These are phyloP conservation scores for Temnothorax nylanderi DNA, from an alignment of 1,140 invertebrate species.

Conservation along the genomic window DNA sequence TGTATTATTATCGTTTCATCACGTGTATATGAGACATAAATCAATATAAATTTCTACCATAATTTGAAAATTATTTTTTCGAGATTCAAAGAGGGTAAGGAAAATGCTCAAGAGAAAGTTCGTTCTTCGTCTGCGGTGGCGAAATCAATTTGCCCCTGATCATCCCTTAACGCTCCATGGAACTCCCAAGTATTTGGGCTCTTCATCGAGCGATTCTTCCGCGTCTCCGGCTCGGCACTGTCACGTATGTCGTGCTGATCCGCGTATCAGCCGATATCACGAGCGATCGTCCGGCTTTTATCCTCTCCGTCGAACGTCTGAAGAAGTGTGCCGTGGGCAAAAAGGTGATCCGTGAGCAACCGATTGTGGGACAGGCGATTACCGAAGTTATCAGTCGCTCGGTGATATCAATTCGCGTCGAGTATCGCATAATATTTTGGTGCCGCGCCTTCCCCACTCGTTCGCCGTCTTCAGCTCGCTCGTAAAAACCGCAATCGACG, in stretches of 20 bases:
- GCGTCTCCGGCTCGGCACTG: neutral
- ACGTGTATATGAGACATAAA: neutral
- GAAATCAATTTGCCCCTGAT: neutral
- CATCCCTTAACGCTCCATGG: neutral
- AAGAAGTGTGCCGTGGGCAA: slow-evolving; percentile 78
- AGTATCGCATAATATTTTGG: slow-evolving; percentile 46
- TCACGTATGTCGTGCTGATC: slow-evolving; percentile 54
- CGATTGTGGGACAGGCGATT: slow-evolving; percentile 63
- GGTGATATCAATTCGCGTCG: slow-evolving; percentile 65
- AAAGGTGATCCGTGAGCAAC: slow-evolving; percentile 56
- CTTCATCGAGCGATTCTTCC: slow-evolving; percentile 18
- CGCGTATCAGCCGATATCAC: slow-evolving; percentile 32
- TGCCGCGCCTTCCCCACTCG: slow-evolving; percentile 8
- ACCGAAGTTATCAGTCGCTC: slow-evolving; percentile 75
- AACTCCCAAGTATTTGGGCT: slow-evolving; percentile 14
- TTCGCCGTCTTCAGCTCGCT: neutral
- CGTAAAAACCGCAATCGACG: slow-evolving; percentile 2
- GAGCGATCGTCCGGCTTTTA: neutral
- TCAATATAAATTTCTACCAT: neutral
- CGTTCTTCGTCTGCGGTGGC: neutral
- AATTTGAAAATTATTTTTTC: neutral
- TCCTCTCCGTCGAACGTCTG: neutral
- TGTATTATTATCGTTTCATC: neutral
- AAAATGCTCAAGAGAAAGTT: neutral
- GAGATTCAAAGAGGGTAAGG: neutral